A percentile compares a stretch with the other conserved stretches of the same genome.
Evolutionary conservation across 2,113 vertebrate species (phyloP).

Genomic region (Notothenia coriiceps): DNA sequence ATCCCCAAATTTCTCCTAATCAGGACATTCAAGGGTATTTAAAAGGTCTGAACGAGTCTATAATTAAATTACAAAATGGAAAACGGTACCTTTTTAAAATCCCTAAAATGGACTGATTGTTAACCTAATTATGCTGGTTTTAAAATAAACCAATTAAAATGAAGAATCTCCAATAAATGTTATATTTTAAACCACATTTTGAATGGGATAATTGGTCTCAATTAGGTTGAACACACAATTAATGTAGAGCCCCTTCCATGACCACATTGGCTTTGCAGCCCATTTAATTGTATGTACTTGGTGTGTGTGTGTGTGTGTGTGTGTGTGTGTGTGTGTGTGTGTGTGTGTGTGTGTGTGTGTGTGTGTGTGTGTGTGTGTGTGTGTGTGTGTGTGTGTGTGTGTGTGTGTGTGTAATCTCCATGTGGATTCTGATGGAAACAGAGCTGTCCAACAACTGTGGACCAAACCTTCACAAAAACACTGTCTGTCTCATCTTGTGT

Average conservation of each 20-base stretch:
- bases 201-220: background rate
- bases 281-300: background rate
- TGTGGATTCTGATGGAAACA: background rate
- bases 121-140: background rate
- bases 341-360: background rate
- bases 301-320: background rate
- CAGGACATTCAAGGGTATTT: slow-evolving; percentile 33
- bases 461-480: background rate
- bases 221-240: background rate
- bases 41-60: slow-evolving; percentile 17
- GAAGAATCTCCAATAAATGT: background rate
- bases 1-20: slow-evolving; percentile 33
- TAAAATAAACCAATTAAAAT: background rate
- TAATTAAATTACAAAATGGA: slow-evolving; percentile 35
- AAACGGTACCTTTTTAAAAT: slow-evolving; percentile 21
- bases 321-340: background rate
- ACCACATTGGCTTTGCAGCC: background rate
- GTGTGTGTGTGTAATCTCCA: background rate
- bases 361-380: background rate
- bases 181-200: background rate
- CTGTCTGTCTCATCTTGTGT: slow-evolving; percentile 3
- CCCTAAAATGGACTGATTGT: background rate
- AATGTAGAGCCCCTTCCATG: background rate
- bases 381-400: background rate
- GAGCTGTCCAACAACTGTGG: background rate